These are phyloP conservation scores for Patiria miniata DNA, from an alignment of 35 echinoderm and acorn worm species.

Conservation along the genomic window DNA sequence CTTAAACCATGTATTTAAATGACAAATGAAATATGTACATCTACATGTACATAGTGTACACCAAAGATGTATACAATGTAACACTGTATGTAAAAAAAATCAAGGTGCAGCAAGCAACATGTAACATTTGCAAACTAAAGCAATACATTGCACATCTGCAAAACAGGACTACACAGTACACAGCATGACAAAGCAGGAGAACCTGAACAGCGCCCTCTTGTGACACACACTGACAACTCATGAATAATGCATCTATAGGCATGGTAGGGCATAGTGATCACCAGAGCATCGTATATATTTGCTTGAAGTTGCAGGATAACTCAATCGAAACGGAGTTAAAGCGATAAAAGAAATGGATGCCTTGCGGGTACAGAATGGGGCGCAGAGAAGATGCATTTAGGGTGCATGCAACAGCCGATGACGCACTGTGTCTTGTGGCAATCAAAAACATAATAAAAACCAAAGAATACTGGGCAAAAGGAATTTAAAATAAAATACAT, in stretches of 20 bases:
- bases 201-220: constrained; percentile 7
- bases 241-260: constrained; percentile 18
- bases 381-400: neutral
- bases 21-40: no score
- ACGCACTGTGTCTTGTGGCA: constrained; percentile 12
- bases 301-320: neutral
- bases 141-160: no score
- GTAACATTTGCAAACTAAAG: no score
- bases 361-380: neutral
- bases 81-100: no score
- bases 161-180: neutral
- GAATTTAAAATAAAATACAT: no score
- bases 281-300: neutral
- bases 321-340: constrained; percentile 6
- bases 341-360: neutral
- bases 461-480: no score
- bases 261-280: neutral
- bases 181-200: neutral
- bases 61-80: no score
- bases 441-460: neutral
- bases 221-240: neutral
- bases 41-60: no score
- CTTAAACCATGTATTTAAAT: no score
- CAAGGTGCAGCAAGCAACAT: no score
- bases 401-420: constrained; percentile 3